Percentiles rank a stretch among this genome's conserved stretches.
Evolutionary conservation across 2,888 invertebrate genomes (phyloP).

Genomic region (Cataglyphis livida): DNA sequence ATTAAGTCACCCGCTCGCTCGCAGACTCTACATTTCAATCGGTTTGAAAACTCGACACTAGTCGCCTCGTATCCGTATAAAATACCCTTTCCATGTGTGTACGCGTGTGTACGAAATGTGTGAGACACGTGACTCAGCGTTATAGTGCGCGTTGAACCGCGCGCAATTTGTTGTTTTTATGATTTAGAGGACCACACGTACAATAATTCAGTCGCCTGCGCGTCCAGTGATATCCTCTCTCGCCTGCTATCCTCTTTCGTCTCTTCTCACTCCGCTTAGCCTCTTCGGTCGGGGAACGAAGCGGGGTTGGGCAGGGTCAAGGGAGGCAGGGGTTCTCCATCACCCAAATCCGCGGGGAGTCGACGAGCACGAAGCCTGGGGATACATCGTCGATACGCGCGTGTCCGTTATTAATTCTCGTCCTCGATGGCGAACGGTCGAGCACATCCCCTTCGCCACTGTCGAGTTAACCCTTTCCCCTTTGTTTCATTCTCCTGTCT

Average conservation of each 20-base stretch:
- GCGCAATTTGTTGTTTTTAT: slow-evolving; percentile 83
- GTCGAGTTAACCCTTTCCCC: slow-evolving; percentile 45
- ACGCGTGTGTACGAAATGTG: neutral
- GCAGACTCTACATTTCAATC: slow-evolving; percentile 81
- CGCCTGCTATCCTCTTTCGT: slow-evolving; percentile 34
- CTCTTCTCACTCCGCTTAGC: slow-evolving; percentile 37
- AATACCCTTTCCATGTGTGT: slow-evolving; percentile 6
- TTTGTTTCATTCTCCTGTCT: slow-evolving; percentile 35
- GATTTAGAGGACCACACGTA: slow-evolving; percentile 80
- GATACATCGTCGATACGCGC: slow-evolving; percentile 76
- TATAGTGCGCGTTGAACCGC: slow-evolving; percentile 61
- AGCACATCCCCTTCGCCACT: slow-evolving; percentile 28
- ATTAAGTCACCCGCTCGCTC: slow-evolving; percentile 73
- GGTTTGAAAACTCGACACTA: slow-evolving; percentile 75
- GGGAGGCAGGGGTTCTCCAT: slow-evolving; percentile 71
- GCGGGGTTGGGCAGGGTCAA: neutral
- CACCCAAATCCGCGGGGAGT: slow-evolving; percentile 79
- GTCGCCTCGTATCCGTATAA: slow-evolving; percentile 35
- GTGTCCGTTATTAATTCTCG: slow-evolving; percentile 78
- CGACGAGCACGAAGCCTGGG: slow-evolving; percentile 70
- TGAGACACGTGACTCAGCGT: slow-evolving; percentile 33
- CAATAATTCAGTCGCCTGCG: slow-evolving; percentile 81
- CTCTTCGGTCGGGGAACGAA: slow-evolving; percentile 45
- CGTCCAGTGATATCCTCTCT: slow-evolving; percentile 64
- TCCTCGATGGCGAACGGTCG: slow-evolving; percentile 64